A percentile compares a stretch with the other conserved stretches of the same genome.
These are phyloP conservation scores for Brachionus plicatilis DNA, from an alignment of 1,140 invertebrate genomes.

Conservation along the genomic window DNA sequence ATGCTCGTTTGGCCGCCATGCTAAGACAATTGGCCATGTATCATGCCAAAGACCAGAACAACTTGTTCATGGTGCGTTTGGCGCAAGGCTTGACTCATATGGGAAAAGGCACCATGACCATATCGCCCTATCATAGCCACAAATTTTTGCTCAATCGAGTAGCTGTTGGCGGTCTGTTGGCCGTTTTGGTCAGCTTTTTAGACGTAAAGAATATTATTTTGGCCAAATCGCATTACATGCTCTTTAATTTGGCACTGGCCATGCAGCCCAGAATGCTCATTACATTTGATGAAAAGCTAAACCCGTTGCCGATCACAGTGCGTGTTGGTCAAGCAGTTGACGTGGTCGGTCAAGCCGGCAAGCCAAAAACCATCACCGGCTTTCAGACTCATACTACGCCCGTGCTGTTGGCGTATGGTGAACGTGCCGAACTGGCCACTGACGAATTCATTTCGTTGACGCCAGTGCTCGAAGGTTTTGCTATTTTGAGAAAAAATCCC, in stretches of 20 bases:
- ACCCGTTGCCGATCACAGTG: constrained; percentile 87
- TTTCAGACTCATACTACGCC: constrained; percentile 99
- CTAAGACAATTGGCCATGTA: constrained; percentile 90
- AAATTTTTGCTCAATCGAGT: constrained; percentile 88
- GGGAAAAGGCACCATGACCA: constrained; percentile 93
- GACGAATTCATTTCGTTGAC: constrained; percentile 88
- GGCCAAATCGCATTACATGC: constrained; percentile 87
- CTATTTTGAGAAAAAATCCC: constrained; percentile 87
- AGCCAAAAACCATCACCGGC: constrained; percentile 98
- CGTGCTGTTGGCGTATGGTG: constrained; percentile 88
- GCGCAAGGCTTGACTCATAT: constrained; percentile 95
- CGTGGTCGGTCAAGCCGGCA: constrained; percentile 97
- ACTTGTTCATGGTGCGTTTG: constrained; percentile 96
- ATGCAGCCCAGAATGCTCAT: constrained; percentile 99
- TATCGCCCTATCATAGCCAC: constrained; percentile 96
- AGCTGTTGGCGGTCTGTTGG: constrained; percentile 83
- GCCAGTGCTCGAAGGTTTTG: constrained; percentile 97
- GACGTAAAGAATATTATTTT: constrained; percentile 95
- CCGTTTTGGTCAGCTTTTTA: constrained; percentile 82
- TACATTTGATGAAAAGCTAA: constrained; percentile 92
- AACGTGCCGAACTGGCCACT: constrained; percentile 92
- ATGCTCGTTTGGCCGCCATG: constrained; percentile 81
- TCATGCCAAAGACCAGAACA: constrained; percentile 95
- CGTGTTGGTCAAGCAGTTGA: constrained; percentile 97
- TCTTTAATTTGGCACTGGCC: constrained; percentile 78